Evolutionary conservation across 2,113 vertebrate genomes (phyloP).

Genomic region (Malaclemys terrapin): DNA sequence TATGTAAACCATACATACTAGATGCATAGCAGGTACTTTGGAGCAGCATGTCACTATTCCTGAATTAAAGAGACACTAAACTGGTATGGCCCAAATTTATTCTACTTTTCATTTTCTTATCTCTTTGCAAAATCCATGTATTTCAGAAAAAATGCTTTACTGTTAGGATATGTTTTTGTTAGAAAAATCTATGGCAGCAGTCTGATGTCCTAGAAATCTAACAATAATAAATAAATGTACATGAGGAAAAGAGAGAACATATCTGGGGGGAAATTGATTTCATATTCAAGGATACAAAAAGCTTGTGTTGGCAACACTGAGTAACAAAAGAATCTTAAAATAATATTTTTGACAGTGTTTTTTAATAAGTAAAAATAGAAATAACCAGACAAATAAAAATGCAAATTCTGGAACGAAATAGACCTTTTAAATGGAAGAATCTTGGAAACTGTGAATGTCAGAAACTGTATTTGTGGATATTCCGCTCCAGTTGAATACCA

Average conservation of each 20-base stretch:
- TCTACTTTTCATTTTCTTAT: not conserved
- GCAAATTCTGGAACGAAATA: conserved; percentile 32
- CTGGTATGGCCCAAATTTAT: not conserved
- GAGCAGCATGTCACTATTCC: not conserved
- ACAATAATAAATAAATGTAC: not conserved
- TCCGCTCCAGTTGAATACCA: conserved; percentile 48
- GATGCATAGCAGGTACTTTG: not conserved
- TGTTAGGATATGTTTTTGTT: not conserved
- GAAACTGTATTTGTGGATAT: conserved; percentile 29
- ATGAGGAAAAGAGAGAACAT: not conserved
- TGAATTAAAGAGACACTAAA: not conserved
- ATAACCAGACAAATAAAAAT: conserved; percentile 1
- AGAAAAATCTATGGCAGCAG: not conserved
- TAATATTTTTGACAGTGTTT: not conserved
- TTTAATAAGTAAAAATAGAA: not conserved
- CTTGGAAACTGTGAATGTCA: conserved; percentile 50
- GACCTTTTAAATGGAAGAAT: conserved; percentile 51
- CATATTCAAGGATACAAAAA: not conserved
- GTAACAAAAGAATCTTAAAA: not conserved
- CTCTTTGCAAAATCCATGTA: not conserved
- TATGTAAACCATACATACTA: not conserved
- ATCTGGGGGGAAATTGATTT: not conserved
- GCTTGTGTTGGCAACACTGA: not conserved
- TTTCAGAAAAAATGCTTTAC: not conserved
- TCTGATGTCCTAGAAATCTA: not conserved